Evolutionary conservation across 2,888 invertebrate species (phyloP).

Genomic region (Acanthosoma haemorrhoidale): DNA sequence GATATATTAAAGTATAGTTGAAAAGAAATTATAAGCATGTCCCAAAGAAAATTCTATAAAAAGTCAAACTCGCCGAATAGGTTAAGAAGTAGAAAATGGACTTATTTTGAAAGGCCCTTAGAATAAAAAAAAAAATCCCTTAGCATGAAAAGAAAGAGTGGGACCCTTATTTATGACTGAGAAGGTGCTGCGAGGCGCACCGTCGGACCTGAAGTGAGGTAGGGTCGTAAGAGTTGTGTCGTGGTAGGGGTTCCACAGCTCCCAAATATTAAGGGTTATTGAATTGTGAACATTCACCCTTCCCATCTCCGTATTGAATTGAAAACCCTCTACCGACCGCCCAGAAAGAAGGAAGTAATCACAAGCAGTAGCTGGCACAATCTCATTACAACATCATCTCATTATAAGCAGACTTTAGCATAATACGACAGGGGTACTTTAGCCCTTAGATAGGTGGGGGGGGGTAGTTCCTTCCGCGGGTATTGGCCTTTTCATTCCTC

Average conservation of each 20-base stretch:
- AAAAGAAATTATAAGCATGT: too few relatives aligned
- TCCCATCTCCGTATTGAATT: constrained; percentile 14
- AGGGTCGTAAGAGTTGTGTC: not conserved
- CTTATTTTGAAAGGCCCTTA: not conserved
- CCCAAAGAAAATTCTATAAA: too few relatives aligned
- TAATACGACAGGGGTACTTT: not conserved
- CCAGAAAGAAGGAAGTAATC: not conserved
- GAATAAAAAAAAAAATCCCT: not conserved
- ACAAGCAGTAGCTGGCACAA: not conserved
- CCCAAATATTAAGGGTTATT: constrained; percentile 10
- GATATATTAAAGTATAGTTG: too few relatives aligned
- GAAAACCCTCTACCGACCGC: not conserved
- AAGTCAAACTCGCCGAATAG: too few relatives aligned
- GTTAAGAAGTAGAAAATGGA: not conserved
- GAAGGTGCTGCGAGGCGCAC: not conserved
- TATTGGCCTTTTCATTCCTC: not conserved
- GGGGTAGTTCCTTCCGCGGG: too few relatives aligned
- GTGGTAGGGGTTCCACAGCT: too few relatives aligned
- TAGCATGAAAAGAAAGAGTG: not conserved
- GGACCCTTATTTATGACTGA: not conserved
- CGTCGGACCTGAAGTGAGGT: not conserved
- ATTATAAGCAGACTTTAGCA: not conserved
- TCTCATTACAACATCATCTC: constrained; percentile 1
- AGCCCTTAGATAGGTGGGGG: too few relatives aligned
- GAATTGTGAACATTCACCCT: not conserved